Base-by-base conservation (phyloP, 2,797 vertebrate genomes). In the Decapterus maruadsi region DNA sequence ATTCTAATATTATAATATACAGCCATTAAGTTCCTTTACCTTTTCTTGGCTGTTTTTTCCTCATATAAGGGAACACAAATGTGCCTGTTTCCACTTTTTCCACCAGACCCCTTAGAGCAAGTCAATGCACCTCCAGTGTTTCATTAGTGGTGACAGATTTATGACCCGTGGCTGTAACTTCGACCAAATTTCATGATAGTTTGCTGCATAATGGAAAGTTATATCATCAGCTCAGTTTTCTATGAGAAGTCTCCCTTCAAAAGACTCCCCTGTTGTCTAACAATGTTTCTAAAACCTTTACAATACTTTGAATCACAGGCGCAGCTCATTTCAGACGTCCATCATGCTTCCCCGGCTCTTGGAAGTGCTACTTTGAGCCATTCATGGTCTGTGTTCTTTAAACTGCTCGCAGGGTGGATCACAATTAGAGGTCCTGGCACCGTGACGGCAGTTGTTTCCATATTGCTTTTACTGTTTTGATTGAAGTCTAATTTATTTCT, bases 121-220 rank as follows among this genome's bases (percentile, higher is more conserved):
- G 78, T 55, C 65, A 67, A 48, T 51, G 57, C 80, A 55, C 53
- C 8, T 42, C 42, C 75, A 80, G 78, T 22, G 81, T 79, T 90
- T 87, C 81, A 84, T 84, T 85, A 87, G 71, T 29, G 48, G 55
- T 66, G 86, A 85, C 83, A 87, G 85, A 85, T 89, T 90, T 85
- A 88, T 71, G 56, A 75, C 80, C 61, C 54, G 4, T 1, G 19
- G 72, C 59, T 69, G 43, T 59, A 82, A 72, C 75, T 48, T 79
- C 63, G 13, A 67, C 72, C 50, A 78, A 70, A 80, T 78, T 77
- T 82, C n/a, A 57, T 75, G 48, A 82, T 57, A 62, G 59, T 84
- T 77, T 82, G 59, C 72, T 56, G 43, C 56, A 45, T 55, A 58
- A 61, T 73, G 82, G 75, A 83, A 88, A 81, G 70, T 83, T 80